These are phyloP conservation scores for Tetraodon nigroviridis DNA, from an alignment of 2,113 vertebrate genomes.

Conservation along the genomic window DNA sequence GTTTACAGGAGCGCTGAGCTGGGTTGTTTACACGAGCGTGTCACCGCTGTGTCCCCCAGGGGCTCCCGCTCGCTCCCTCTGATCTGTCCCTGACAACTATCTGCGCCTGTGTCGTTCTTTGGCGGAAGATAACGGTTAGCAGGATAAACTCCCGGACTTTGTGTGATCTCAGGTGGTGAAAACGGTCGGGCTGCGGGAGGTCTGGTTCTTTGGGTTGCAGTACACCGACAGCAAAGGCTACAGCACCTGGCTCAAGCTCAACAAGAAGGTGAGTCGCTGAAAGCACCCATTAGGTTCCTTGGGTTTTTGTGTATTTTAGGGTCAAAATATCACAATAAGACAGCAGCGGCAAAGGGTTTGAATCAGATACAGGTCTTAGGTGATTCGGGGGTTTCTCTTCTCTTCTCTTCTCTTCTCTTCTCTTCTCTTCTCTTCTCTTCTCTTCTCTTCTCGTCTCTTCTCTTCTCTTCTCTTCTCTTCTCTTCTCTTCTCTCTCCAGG, in stretches of 20 bases:
- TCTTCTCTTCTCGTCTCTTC: not conserved
- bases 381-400: not conserved
- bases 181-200: slow-evolving; percentile 94
- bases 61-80: not conserved
- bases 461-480: not conserved
- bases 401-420: not conserved
- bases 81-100: not conserved
- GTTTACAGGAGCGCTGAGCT: slow-evolving; percentile 16
- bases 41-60: not conserved
- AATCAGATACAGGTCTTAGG: no score
- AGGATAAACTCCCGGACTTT: no score
- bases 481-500: slow-evolving; percentile 64
- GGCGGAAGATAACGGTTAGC: no score
- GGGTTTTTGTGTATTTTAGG: not conserved
- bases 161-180: slow-evolving; percentile 85
- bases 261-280: slow-evolving; percentile 85
- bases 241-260: slow-evolving; percentile 94
- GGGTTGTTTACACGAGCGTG: slow-evolving; percentile 35
- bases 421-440: not conserved
- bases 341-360: not conserved
- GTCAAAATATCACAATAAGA: not conserved
- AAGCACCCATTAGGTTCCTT: not conserved
- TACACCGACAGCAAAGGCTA: slow-evolving; percentile 98
- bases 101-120: not conserved
- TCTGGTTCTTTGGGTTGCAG: slow-evolving; percentile 98